phyloP scores from a whole-genome alignment of 2,888 invertebrate species.

The Andrena dorsata region DNA sequence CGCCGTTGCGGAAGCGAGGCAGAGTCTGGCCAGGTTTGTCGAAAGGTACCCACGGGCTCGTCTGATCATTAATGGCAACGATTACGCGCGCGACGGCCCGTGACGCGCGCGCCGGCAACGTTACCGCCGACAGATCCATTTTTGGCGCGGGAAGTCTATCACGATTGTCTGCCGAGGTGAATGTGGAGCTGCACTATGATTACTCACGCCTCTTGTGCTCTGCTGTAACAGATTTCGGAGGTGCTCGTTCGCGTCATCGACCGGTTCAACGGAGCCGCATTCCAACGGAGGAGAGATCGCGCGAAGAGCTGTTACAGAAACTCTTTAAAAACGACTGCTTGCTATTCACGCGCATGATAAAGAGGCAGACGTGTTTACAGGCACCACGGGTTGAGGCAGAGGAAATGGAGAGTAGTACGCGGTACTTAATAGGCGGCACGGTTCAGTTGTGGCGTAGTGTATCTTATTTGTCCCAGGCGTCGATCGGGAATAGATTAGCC shows the following conservation, averaged over 20 bases:
- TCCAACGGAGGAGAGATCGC: background rate
- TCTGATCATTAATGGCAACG: background rate
- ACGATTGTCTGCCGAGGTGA: slow-evolving; percentile 16
- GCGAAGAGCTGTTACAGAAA: too few species aligned
- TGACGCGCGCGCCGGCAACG: background rate
- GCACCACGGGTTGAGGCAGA: background rate
- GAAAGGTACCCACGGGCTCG: background rate
- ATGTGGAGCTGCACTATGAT: slow-evolving; percentile 11
- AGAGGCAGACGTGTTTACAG: background rate
- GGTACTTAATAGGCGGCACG: background rate
- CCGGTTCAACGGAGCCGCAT: background rate
- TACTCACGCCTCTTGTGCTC: background rate
- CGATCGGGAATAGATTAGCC: slow-evolving; percentile 1
- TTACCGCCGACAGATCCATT: slow-evolving; percentile 36
- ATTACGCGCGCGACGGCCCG: slow-evolving; percentile 13
- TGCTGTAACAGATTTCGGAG: background rate
- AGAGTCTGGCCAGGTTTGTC: background rate
- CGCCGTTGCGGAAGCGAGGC: background rate
- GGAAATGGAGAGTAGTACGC: background rate
- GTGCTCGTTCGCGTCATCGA: background rate
- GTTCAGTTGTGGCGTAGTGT: background rate
- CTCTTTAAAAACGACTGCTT: background rate
- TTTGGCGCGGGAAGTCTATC: slow-evolving; percentile 60
- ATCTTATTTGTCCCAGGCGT: background rate
- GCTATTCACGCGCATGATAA: background rate